phyloP scores from a whole-genome alignment of 2,888 invertebrate species.

The Steinernema hermaphroditum region DNA sequence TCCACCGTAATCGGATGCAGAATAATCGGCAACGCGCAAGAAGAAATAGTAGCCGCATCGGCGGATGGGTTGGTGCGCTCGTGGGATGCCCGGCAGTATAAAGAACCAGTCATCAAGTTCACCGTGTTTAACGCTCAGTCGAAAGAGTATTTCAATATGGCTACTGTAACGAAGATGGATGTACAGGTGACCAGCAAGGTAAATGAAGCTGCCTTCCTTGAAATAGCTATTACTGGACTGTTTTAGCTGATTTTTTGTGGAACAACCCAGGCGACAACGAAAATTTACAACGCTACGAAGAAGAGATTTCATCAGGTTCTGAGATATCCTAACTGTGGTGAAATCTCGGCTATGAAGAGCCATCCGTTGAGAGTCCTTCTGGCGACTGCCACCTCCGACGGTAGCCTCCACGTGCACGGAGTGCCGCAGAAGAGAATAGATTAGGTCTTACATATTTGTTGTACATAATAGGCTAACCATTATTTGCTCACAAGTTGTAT shows the following conservation, averaged over 20 bases:
- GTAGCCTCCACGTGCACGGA: not conserved
- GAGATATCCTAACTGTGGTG: not conserved
- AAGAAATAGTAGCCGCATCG: constrained; percentile 68
- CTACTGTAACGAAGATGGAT: not conserved
- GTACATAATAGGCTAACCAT: too few relatives aligned
- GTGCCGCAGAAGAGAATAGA: not conserved
- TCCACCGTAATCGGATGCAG: constrained; percentile 41
- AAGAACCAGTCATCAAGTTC: constrained; percentile 40
- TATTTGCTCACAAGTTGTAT: too few relatives aligned
- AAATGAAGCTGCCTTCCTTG: not conserved
- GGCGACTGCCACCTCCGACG: constrained; percentile 6
- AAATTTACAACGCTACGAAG: not conserved
- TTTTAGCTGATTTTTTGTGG: not conserved
- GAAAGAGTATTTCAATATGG: not conserved
- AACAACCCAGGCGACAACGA: not conserved
- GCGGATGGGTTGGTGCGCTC: constrained; percentile 76
- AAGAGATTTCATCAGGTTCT: not conserved
- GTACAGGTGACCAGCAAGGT: constrained; percentile 13
- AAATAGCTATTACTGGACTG: not conserved
- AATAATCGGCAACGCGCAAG: constrained; percentile 36
- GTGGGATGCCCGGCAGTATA: constrained; percentile 70
- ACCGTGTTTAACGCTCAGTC: not conserved
- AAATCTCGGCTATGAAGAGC: not conserved
- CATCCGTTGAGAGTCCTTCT: constrained; percentile 2
- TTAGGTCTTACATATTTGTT: too few relatives aligned